These are phyloP conservation scores for Tauraco hartlaubi DNA, from an alignment of 2,797 vertebrate genomes.

Conservation along the genomic window DNA sequence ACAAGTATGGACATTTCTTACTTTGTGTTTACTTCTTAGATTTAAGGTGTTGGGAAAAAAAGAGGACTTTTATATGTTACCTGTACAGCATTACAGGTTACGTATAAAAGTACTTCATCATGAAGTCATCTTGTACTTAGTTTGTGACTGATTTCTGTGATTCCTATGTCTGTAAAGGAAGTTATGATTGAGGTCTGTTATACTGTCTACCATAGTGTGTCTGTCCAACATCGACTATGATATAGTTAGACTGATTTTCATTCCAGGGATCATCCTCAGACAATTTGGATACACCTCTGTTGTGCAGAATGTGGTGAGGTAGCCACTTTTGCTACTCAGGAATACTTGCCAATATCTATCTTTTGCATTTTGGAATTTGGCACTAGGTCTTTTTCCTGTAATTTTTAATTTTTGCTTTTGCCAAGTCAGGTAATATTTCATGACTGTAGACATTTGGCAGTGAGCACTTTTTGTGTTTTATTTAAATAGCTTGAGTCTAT, in stretches of 20 bases:
- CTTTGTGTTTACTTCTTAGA: background rate
- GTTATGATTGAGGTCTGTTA: background rate
- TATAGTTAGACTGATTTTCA: background rate
- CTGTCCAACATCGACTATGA: background rate
- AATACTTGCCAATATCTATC: background rate
- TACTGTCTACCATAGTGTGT: background rate
- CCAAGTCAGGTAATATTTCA: background rate
- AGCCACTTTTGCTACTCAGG: background rate
- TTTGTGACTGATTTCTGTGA: background rate
- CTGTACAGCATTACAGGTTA: background rate
- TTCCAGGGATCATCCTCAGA: background rate
- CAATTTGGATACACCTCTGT: background rate
- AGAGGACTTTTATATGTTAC: background rate
- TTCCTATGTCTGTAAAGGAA: background rate
- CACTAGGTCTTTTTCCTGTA: background rate
- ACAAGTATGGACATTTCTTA: background rate
- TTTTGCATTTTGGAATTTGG: background rate
- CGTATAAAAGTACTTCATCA: no score
- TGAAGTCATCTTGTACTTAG: background rate
- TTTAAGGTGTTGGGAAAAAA: background rate
- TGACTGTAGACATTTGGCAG: background rate
- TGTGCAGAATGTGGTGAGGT: background rate
- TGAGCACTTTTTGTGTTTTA: background rate
- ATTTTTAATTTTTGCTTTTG: slow-evolving; percentile 14
- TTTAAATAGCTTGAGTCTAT: background rate